phyloP scores from a whole-genome alignment of 2,888 invertebrate species.

The Cabera pusaria region DNA sequence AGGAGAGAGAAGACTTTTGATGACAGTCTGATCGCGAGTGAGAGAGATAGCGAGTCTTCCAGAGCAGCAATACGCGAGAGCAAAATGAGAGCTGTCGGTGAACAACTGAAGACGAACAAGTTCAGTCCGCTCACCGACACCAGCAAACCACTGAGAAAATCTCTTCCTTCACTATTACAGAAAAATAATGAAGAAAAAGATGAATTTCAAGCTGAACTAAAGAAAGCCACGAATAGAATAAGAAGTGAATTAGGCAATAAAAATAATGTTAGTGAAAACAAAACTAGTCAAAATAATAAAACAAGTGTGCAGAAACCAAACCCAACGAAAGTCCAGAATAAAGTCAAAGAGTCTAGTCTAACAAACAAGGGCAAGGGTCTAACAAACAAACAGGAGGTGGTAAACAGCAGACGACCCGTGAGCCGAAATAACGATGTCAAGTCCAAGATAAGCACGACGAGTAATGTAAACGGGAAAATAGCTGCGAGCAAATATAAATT shows the following conservation, averaged over 20 bases:
- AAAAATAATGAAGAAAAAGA: conserved; percentile 81
- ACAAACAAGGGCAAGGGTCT: too few species aligned
- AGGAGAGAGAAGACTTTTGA: conserved; percentile 80
- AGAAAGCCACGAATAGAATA: conserved; percentile 79
- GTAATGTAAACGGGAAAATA: conserved; percentile 42
- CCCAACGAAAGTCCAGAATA: conserved; percentile 75
- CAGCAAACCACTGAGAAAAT: conserved; percentile 75
- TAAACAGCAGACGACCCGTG: conserved; percentile 56
- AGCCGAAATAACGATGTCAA: conserved; percentile 61
- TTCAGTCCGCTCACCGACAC: conserved; percentile 57
- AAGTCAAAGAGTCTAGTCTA: conserved; percentile 81
- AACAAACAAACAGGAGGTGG: conserved; percentile 51
- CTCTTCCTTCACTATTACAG: conserved; percentile 78
- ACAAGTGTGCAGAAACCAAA: conserved; percentile 56
- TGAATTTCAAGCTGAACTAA: conserved; percentile 80
- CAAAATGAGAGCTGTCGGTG: conserved; percentile 60
- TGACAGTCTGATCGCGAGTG: conserved; percentile 62
- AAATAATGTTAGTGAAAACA: conserved; percentile 71
- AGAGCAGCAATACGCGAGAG: conserved; percentile 59
- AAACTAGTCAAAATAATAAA: conserved; percentile 75
- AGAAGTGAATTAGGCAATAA: conserved; percentile 75
- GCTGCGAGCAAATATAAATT: conserved; percentile 52
- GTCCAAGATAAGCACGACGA: conserved; percentile 47
- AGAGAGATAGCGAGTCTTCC: conserved; percentile 61
- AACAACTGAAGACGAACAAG: conserved; percentile 58